Evolutionary conservation across 1,140 invertebrate species (phyloP).

Genomic region (Hyles vespertilio): DNA sequence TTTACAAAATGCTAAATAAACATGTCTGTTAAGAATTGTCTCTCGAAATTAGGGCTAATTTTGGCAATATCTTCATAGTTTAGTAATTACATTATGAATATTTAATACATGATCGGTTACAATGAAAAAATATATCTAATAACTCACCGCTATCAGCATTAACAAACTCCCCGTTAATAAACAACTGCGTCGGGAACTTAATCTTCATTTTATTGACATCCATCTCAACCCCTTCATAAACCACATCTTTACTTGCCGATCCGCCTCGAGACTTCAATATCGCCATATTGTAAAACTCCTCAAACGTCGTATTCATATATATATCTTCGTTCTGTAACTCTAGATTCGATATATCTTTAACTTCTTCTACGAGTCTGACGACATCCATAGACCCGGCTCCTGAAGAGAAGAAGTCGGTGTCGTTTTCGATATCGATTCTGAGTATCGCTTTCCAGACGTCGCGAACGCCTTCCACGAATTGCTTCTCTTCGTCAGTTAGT

Average conservation of each 20-base stretch:
- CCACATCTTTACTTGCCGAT: constrained; percentile 68
- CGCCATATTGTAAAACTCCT: constrained; percentile 84
- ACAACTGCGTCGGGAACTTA: constrained; percentile 91
- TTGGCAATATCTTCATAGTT: no score
- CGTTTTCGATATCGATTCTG: constrained; percentile 83
- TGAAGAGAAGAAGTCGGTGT: constrained; percentile 93
- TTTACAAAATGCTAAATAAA: no score
- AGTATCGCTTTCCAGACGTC: constrained; percentile 92
- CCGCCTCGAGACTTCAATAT: constrained; percentile 82
- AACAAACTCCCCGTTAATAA: constrained; percentile 94
- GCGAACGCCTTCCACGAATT: constrained; percentile 78
- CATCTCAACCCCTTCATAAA: constrained; percentile 85
- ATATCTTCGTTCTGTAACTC: constrained; percentile 92
- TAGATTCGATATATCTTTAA: constrained; percentile 88
- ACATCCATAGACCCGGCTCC: constrained; percentile 98
- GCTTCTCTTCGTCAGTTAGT: constrained; percentile 86
- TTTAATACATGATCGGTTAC: background rate
- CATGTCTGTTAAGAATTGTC: no score
- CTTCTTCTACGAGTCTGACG: constrained; percentile 93
- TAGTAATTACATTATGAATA: background rate
- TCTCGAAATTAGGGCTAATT: no score
- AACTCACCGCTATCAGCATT: constrained; percentile 80
- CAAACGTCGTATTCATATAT: constrained; percentile 94
- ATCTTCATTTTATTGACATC: constrained; percentile 90
- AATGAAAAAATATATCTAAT: background rate